Evolutionary conservation across 2,888 invertebrate species (phyloP).

Genomic region (Trichopria drosophilae): DNA sequence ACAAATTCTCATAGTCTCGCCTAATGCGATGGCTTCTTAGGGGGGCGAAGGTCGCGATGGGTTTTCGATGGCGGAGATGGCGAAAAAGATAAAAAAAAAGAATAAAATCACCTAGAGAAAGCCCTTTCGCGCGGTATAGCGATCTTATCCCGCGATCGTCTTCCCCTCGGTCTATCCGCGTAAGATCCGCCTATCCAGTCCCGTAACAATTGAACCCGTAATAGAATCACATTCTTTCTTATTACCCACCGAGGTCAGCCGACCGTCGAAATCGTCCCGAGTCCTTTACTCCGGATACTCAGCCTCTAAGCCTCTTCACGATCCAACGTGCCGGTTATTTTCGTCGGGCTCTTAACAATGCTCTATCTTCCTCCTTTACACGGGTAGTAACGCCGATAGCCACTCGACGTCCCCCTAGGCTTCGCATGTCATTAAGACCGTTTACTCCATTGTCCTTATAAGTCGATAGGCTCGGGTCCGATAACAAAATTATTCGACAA

Average conservation of each 20-base stretch:
- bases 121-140: constrained; percentile 4
- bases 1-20: constrained; percentile 24
- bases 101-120: constrained; percentile 35
- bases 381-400: too few species aligned
- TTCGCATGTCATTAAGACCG: constrained; percentile 21
- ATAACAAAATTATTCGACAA: too few species aligned
- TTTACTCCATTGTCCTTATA: constrained; percentile 19
- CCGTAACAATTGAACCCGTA: constrained; percentile 58
- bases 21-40: constrained; percentile 8
- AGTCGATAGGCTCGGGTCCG: too few species aligned
- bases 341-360: too few species aligned
- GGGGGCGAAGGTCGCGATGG: constrained; percentile 12
- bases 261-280: constrained; percentile 31
- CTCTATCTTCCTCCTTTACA: too few species aligned
- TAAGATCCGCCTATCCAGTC: constrained; percentile 44
- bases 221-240: constrained; percentile 60
- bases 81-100: constrained; percentile 26
- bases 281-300: constrained; percentile 39
- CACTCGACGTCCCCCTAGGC: too few species aligned
- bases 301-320: constrained; percentile 38
- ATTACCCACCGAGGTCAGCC: constrained; percentile 57
- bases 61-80: constrained; percentile 15
- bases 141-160: constrained; percentile 50
- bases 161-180: constrained; percentile 45
- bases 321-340: constrained; percentile 44